Percentiles rank a stretch among this genome's conserved stretches.
Conservation (phyloP, 2,888 invertebrate genomes). For the Pammene aurita region DNA sequence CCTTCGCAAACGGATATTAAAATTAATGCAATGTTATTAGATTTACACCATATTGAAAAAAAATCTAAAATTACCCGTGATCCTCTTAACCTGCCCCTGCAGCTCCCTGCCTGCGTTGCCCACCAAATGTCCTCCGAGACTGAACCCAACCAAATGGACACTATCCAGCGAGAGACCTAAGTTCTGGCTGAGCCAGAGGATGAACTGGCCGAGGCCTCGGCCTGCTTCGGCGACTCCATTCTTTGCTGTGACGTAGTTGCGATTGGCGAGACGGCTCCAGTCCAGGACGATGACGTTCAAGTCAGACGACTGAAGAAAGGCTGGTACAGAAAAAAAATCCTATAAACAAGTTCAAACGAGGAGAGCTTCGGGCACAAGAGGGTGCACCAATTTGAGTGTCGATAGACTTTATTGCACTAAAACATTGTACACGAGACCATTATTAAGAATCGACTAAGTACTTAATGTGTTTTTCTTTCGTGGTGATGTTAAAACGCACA, state of each 20-base stretch:
- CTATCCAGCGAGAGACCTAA: conserved; percentile 56
- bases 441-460: no score
- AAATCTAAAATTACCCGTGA: conserved; percentile 60
- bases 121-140: conserved; percentile 73
- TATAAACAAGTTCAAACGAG: neutral
- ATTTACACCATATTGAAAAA: no score
- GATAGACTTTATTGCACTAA: no score
- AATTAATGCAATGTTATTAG: no score
- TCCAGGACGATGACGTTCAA: conserved; percentile 74
- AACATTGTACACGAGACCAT: no score
- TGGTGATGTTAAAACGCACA: no score
- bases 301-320: conserved; percentile 59
- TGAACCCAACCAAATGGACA: conserved; percentile 73
- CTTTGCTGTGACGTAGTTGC: conserved; percentile 63
- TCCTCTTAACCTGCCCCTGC: conserved; percentile 56
- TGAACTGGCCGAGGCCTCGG: conserved; percentile 57
- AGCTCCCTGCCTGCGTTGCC: conserved; percentile 66
- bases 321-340: conserved; percentile 49
- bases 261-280: conserved; percentile 66
- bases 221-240: conserved; percentile 58
- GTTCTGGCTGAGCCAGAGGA: conserved; percentile 55
- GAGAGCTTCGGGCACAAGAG: neutral
- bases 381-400: no score
- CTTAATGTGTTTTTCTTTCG: no score
- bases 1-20: no score